A percentile compares a stretch with the other conserved stretches of the same genome.
These are phyloP conservation scores for Anoura caudifer DNA, from an alignment of 2,113 vertebrate genomes.

Conservation along the genomic window DNA sequence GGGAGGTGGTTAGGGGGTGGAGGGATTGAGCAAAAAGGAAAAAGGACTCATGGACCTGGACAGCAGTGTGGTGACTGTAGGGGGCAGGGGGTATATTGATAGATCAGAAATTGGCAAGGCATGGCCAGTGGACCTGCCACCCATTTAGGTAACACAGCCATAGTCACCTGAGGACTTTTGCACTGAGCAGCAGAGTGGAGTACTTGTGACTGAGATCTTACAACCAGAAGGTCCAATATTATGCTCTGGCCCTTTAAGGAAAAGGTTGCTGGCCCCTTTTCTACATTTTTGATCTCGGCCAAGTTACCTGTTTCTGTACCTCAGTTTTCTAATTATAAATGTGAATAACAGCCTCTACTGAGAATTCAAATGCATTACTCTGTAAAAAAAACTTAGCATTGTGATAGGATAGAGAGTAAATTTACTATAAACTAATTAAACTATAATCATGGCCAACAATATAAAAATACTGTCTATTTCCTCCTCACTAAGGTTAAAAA, in stretches of 20 bases:
- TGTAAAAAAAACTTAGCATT: neutral
- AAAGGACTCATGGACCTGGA: too few relatives aligned
- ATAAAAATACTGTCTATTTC: neutral
- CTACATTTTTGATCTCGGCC: neutral
- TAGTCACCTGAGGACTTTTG: neutral
- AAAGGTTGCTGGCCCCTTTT: neutral
- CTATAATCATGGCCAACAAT: neutral
- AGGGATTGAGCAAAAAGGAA: too few relatives aligned
- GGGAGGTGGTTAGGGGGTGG: too few relatives aligned
- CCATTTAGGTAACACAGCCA: neutral
- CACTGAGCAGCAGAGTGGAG: rapidly evolving
- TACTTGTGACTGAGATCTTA: neutral
- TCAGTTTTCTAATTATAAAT: constrained; percentile 22
- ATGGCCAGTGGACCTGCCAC: neutral
- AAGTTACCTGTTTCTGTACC: neutral
- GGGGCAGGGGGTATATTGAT: neutral
- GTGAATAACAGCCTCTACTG: neutral
- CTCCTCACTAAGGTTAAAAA: neutral
- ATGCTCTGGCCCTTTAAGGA: neutral
- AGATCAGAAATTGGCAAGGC: neutral
- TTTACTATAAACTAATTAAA: neutral
- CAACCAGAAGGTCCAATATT: neutral
- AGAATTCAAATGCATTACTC: neutral
- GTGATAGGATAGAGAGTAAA: neutral
- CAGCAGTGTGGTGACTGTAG: too few relatives aligned